phyloP scores from a whole-genome alignment of 1,140 invertebrate genomes.

The Cryptotermes secundus region DNA sequence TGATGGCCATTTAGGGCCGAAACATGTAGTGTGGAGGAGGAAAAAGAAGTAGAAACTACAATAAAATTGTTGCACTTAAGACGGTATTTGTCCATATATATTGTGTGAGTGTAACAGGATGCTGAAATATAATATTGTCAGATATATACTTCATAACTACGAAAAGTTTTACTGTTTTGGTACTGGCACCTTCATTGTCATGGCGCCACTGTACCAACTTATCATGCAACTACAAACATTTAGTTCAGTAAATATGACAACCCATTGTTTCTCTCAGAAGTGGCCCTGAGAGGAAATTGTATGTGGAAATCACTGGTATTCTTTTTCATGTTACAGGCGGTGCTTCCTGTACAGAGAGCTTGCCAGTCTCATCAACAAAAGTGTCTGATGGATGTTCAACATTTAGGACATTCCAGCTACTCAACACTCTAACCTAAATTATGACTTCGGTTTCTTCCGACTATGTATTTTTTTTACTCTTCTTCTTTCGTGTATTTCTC shows the following conservation, averaged over 20 bases:
- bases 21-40: too few species aligned
- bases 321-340: conserved; percentile 45
- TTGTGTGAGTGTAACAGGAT: too few species aligned
- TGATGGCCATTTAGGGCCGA: too few species aligned
- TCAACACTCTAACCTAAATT: background rate
- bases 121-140: too few species aligned
- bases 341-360: conserved; percentile 67
- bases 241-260: background rate
- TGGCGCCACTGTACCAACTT: too few species aligned
- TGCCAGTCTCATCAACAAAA: conserved; percentile 52
- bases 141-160: background rate
- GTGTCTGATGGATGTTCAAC: conserved; percentile 24
- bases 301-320: background rate
- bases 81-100: too few species aligned
- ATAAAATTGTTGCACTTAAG: too few species aligned
- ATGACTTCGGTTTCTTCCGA: background rate
- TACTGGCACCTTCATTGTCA: too few species aligned
- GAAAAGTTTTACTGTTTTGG: background rate
- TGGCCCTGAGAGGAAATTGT: too few species aligned
- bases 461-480: background rate
- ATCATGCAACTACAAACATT: background rate
- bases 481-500: too few species aligned
- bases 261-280: background rate
- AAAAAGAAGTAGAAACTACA: too few species aligned
- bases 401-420: background rate